These are phyloP conservation scores for Chaetops frenatus DNA, from an alignment of 2,113 vertebrate species.

Conservation along the genomic window DNA sequence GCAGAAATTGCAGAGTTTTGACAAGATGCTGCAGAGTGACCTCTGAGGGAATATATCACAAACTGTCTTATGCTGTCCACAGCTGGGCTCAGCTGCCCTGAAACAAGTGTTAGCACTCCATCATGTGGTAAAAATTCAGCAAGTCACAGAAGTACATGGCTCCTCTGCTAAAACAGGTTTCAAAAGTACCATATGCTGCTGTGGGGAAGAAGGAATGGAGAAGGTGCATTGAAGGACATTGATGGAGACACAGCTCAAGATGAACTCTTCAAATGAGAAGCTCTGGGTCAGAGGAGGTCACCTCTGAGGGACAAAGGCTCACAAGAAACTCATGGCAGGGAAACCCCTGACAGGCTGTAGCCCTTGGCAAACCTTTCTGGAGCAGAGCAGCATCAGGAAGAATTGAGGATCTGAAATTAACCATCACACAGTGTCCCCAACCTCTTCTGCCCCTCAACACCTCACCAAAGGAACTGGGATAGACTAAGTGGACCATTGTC, in stretches of 20 bases:
- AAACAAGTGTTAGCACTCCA: not conserved
- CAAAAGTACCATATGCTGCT: not conserved
- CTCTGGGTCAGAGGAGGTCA: not conserved
- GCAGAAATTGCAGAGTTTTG: not conserved
- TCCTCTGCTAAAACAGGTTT: not conserved
- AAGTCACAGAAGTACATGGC: not conserved
- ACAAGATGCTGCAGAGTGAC: not conserved
- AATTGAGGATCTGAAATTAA: not conserved
- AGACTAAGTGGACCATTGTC: not conserved
- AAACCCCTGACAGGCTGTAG: not conserved
- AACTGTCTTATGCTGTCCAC: not conserved
- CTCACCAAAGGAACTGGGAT: not conserved
- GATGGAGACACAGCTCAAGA: not conserved
- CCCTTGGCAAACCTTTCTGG: not conserved
- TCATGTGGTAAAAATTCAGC: not conserved
- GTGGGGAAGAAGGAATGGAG: not conserved
- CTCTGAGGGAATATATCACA: not conserved
- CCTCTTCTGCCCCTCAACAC: not conserved
- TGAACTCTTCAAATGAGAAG: not conserved
- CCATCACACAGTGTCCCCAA: not conserved
- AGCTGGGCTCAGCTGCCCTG: not conserved
- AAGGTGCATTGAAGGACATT: not conserved
- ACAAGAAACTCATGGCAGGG: not conserved
- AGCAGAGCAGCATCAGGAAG: not conserved
- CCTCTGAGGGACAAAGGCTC: not conserved